Conservation (phyloP, 1,140 invertebrate species). For the Euschistus heros region DNA sequence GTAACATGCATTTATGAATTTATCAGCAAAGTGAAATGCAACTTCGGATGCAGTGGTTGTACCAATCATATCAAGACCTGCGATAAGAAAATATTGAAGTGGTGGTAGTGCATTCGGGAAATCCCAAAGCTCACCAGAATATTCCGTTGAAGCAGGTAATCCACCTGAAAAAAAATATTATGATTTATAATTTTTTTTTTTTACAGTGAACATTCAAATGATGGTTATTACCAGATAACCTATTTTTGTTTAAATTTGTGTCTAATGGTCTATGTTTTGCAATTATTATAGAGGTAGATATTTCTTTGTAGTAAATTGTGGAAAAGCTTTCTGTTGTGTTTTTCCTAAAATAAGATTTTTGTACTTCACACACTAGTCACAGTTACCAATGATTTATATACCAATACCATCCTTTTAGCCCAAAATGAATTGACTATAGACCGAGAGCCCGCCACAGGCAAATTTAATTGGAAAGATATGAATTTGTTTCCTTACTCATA, state of each 20-base stretch:
- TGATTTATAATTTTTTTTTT: slow-evolving; percentile 25
- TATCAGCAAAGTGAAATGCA: slow-evolving; percentile 60
- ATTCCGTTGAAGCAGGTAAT: slow-evolving; percentile 68
- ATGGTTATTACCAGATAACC: slow-evolving; percentile 31
- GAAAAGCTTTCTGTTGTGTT: no score
- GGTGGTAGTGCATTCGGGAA: slow-evolving; percentile 90
- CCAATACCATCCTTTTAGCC: no score
- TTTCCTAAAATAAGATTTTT: no score
- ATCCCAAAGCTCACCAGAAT: slow-evolving; percentile 87
- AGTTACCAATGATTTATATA: no score
- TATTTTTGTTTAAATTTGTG: not conserved
- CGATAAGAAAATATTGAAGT: slow-evolving; percentile 69
- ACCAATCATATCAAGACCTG: slow-evolving; percentile 57
- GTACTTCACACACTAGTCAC: no score
- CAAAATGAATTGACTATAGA: no score
- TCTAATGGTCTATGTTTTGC: not conserved
- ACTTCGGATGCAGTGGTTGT: slow-evolving; percentile 52
- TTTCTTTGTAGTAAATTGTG: no score
- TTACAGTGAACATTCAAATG: no score
- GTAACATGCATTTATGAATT: slow-evolving; percentile 75
- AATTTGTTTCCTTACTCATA: no score
- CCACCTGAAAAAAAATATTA: slow-evolving; percentile 47
- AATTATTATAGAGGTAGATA: not conserved
- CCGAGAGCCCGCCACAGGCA: no score
- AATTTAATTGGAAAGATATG: no score